These are phyloP conservation scores for Saccopteryx bilineata DNA, from an alignment of 2,113 vertebrate genomes.

Conservation along the genomic window DNA sequence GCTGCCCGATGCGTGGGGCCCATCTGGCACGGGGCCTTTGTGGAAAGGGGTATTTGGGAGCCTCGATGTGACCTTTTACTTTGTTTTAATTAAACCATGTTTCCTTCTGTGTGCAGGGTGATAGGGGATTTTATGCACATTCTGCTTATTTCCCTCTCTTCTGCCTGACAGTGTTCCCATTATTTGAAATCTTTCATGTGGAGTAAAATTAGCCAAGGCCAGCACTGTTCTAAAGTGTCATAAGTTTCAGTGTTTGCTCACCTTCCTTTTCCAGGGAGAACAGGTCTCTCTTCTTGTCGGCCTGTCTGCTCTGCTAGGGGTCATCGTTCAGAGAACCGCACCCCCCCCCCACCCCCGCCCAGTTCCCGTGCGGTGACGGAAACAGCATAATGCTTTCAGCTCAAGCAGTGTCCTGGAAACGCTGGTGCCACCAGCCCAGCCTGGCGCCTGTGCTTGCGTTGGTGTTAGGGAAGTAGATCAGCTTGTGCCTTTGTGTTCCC, in stretches of 20 bases:
- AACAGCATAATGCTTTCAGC: not conserved
- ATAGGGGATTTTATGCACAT: not conserved
- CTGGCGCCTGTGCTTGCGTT: not conserved
- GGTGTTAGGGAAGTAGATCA: not conserved
- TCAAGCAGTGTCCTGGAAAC: not conserved
- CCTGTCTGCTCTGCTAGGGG: not conserved
- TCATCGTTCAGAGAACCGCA: slow-evolving; percentile 5
- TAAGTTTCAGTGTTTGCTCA: not conserved
- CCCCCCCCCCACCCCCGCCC: not conserved
- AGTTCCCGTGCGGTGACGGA: not conserved
- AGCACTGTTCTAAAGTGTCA: not conserved
- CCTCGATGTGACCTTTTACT: not conserved
- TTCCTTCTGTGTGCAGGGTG: slow-evolving; percentile 21
- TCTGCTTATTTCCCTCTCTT: not conserved
- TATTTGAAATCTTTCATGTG: slow-evolving; percentile 26
- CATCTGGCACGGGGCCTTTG: not conserved
- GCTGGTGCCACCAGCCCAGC: not conserved
- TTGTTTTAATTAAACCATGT: not conserved
- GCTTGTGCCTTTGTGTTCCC: not conserved
- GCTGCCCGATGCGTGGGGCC: not conserved
- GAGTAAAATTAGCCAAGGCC: not conserved
- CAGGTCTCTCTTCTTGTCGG: not conserved
- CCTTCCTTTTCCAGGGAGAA: slow-evolving; percentile 11
- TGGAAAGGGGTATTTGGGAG: not conserved
- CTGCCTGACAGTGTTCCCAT: not conserved